phyloP scores from a whole-genome alignment of 2,113 vertebrate species.

The Bambusicola thoracicus region DNA sequence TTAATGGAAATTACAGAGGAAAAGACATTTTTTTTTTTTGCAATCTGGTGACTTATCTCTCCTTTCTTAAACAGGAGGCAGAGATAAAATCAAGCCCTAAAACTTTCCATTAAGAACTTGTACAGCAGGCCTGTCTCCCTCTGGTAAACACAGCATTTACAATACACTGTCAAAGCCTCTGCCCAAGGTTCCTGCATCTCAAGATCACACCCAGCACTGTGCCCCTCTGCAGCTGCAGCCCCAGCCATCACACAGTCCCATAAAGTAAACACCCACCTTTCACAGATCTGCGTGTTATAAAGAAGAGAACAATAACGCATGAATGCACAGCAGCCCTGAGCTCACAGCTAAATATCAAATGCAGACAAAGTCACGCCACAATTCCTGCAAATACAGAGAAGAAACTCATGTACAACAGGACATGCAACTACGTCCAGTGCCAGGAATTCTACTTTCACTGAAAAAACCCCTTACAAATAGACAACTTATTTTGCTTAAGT shows the following conservation, averaged over 20 bases:
- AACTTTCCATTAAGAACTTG: neutral
- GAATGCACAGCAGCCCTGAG: neutral
- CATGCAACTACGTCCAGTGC: fast-evolving
- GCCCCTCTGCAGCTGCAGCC: neutral
- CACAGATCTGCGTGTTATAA: neutral
- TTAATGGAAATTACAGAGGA: neutral
- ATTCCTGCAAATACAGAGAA: neutral
- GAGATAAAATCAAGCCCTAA: neutral
- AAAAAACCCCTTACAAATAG: neutral
- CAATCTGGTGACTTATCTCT: neutral
- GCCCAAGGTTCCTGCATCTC: neutral
- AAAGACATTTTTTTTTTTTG: neutral
- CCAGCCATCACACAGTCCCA: fast-evolving
- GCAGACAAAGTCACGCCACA: neutral
- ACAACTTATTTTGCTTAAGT: neutral
- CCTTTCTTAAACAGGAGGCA: neutral
- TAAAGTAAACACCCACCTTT: neutral
- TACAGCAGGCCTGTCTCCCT: no score
- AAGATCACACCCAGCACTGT: fast-evolving
- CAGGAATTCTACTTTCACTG: neutral
- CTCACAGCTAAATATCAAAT: neutral
- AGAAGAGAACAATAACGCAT: neutral
- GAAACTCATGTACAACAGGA: neutral
- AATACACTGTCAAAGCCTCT: neutral
- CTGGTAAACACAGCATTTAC: neutral